Conservation (phyloP, 2,888 invertebrate genomes). For the Cosmopolites sordidus region DNA sequence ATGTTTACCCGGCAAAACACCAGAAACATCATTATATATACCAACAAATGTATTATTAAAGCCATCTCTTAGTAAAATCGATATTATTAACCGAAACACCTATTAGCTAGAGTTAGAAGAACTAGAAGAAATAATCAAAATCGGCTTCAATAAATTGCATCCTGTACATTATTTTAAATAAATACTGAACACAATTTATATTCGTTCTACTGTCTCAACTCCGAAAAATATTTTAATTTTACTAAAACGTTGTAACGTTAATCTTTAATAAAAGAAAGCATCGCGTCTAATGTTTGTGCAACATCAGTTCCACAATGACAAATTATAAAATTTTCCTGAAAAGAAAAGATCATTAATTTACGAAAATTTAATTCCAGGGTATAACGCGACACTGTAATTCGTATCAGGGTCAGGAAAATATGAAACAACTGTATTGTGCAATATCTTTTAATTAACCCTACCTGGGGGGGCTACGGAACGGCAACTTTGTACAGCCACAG, state of each 20-base stretch:
- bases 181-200: too few relatives aligned
- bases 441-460: slow-evolving; percentile 38
- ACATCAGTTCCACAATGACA: neutral
- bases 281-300: neutral
- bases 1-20: too few relatives aligned
- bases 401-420: slow-evolving; percentile 33
- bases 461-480: slow-evolving; percentile 21
- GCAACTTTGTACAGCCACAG: slow-evolving; percentile 12
- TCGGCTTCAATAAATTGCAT: too few relatives aligned
- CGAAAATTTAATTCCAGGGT: slow-evolving; percentile 8
- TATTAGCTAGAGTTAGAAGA: too few relatives aligned
- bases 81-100: too few relatives aligned
- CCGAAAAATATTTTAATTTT: neutral
- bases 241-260: neutral
- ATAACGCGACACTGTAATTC: slow-evolving; percentile 22
- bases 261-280: neutral
- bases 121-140: too few relatives aligned
- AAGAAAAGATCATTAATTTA: slow-evolving; percentile 12
- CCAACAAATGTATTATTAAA: too few relatives aligned
- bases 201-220: too few relatives aligned
- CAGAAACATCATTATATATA: too few relatives aligned
- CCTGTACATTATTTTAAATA: too few relatives aligned
- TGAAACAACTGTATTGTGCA: slow-evolving; percentile 32
- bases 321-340: slow-evolving; percentile 1
- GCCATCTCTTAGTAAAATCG: too few relatives aligned